Percentiles rank a stretch among this genome's conserved stretches.
Evolutionary conservation across 2,888 invertebrate genomes (phyloP).

Genomic region (Buathra laborator): DNA sequence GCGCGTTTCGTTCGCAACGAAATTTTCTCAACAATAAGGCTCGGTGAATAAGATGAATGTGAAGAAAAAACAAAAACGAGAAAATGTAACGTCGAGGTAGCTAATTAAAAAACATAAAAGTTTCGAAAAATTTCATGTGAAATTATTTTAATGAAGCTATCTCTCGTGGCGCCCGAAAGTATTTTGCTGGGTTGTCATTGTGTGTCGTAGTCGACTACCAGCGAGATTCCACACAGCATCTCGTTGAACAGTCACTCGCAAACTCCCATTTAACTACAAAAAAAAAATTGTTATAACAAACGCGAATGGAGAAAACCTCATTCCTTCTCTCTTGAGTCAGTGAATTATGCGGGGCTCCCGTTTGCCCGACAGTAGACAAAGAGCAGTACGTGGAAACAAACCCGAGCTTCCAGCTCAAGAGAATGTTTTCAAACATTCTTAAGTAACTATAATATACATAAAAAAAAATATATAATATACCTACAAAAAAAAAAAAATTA

Average conservation of each 20-base stretch:
- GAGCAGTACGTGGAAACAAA: constrained; percentile 19
- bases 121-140: not conserved
- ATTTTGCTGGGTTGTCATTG: not conserved
- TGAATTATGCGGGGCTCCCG: constrained; percentile 11
- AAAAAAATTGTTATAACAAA: not conserved
- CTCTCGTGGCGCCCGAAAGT: not conserved
- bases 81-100: no score
- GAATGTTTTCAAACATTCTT: constrained; percentile 31
- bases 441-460: not conserved
- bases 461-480: not conserved
- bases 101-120: no score
- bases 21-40: no score
- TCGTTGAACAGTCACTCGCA: not conserved
- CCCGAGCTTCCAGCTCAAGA: not conserved
- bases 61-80: no score
- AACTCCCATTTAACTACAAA: not conserved
- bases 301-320: not conserved
- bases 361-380: not conserved
- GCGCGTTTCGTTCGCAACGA: no score
- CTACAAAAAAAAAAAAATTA: not conserved
- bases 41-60: no score
- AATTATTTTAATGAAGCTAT: not conserved
- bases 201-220: not conserved
- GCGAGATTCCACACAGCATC: not conserved
- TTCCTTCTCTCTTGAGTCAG: constrained; percentile 1